phyloP scores from a whole-genome alignment of 2,797 vertebrate species.

The Syngnathus rostellatus region DNA sequence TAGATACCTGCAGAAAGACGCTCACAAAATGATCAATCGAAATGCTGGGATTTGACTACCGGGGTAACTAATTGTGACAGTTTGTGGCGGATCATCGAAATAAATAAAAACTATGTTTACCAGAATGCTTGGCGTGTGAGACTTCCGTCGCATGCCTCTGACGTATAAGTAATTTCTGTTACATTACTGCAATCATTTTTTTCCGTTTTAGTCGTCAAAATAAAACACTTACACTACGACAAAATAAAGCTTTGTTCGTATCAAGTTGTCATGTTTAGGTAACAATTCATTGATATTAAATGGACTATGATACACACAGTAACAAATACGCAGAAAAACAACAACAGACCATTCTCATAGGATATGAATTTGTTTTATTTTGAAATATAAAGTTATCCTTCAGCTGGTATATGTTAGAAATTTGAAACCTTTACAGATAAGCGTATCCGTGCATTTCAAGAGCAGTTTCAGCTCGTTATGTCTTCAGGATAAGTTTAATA shows the following conservation, averaged over 20 bases:
- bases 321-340: too few species aligned
- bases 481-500: too few species aligned
- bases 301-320: too few species aligned
- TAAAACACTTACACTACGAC: background rate
- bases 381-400: background rate
- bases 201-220: background rate
- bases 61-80: constrained; percentile 12
- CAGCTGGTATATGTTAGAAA: background rate
- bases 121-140: constrained; percentile 13
- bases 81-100: constrained; percentile 31
- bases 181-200: background rate
- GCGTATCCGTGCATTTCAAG: background rate
- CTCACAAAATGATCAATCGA: background rate
- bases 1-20: constrained; percentile 18
- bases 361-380: background rate
- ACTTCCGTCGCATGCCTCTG: constrained; percentile 39
- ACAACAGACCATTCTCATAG: background rate
- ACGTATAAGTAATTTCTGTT: background rate
- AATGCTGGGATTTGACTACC: background rate
- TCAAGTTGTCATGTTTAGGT: too few species aligned
- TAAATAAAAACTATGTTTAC: constrained; percentile 9
- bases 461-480: background rate
- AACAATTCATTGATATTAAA: too few species aligned
- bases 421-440: background rate
- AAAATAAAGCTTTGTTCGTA: background rate